Evolutionary conservation across 2,888 invertebrate species (phyloP), one percentile per base, ranked within the genome.

Genomic region (Nomada fucata): DNA sequence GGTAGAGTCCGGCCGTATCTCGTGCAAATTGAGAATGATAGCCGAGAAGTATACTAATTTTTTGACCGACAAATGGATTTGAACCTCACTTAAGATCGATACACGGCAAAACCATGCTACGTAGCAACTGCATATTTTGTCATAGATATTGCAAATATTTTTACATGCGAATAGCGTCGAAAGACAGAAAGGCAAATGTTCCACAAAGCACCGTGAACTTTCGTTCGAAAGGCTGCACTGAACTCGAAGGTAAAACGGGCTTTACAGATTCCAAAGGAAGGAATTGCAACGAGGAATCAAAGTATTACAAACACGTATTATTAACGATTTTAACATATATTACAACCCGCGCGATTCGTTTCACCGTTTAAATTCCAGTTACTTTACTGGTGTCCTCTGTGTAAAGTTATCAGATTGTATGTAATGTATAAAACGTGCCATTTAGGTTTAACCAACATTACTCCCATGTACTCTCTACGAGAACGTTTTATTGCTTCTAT

Each of bases 61-160:
- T 53, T 65, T 44, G 11, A 26, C 60, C 29, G 18, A 52, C 47
- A 26, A 50, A 76, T 64, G 26, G n/a, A 59, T 77, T 73, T 29
- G 29, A 65, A 70, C 52, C 44, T 55, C 55, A 60, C 11, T 7
- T 67, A 29, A 29, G 52, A 60, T 76, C 65, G 65, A 78, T 79
- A 81, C 76, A 82, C 82, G 82, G 76, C 81, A 75, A 50, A 7
- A 7, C 77, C 70, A 69, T 70, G 67, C 81, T 57, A 79, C 75
- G 67, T 63, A 67, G 77, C 78, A 65, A 83, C 70, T 65, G 80
- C 84, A 83, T 87, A 86, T 83, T 84, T 84, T 81, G 60, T 84
- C 77, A 90, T 89, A 91, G 90, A 88, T 90, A 91, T 91, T 91
- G 89, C 75, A 86, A 86, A 90, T 92, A 92, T 91, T 92, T 92